Base-by-base conservation (phyloP, 2,113 vertebrate species). In the Hemiprocne comata region DNA sequence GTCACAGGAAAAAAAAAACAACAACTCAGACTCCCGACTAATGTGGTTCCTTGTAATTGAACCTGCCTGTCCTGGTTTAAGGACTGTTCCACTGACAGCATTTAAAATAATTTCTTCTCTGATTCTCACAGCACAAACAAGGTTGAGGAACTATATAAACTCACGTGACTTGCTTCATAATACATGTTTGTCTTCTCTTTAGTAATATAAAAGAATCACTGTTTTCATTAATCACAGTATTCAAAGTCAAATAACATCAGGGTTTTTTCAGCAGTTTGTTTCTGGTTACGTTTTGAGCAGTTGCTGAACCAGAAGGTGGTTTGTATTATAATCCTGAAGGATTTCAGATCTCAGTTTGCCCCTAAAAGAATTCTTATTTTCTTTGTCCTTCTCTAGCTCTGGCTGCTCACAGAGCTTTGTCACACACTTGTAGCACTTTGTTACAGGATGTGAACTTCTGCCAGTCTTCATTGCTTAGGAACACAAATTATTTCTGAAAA, bases 391-490 rank as follows among this genome's bases (percentile, higher is more conserved):
- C 75, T 91, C 53, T 51, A 66, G 4, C 58, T 86, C 38, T 13
- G n/a, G 28, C 21, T 78, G 36, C 55, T 94, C 14, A 3, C 3
- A 58, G 18, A 57, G 17, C 24, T 93, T 84, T 93, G 18, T 82
- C 61, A 48, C 53, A 26, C 2, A 1, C 51, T 74, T 36, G 11
- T 13, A 62, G 79, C 81, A 72, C 72, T 95, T 91, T 70, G 72
- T 51, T 93, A 72, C 84, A 94, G 90, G 85, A 48, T 95, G 60
- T 94, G 87, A 93, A 76, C 72, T 90, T 92, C 73, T 90, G 74
- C 80, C 24, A 13, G 33, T 84, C 89, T 95, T 93, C 77, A 92
- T 82, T 94, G 70, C 76, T 80, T 67, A 58, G 65, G 58, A 70
- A 42, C 60, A 69, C 60, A 84, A 88, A 92, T 72, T 70, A 83